Evolutionary conservation across 2,797 vertebrate genomes (phyloP).

Genomic region (Sitta carolinensis): DNA sequence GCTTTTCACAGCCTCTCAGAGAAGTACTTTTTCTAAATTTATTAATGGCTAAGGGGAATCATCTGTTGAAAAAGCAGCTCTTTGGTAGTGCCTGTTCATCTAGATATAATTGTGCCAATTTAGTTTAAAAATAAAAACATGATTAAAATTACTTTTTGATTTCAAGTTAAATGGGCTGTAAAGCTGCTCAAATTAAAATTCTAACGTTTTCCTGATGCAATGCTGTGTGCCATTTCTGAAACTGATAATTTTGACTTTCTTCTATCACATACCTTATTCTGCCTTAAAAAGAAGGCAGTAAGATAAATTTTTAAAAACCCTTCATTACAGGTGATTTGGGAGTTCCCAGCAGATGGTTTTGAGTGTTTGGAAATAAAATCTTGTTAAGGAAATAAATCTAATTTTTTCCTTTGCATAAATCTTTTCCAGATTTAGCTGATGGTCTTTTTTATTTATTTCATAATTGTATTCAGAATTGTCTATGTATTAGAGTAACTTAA

Average conservation of each 20-base stretch:
- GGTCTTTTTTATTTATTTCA: slow-evolving; percentile 10
- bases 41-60: slow-evolving; percentile 35
- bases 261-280: slow-evolving; percentile 23
- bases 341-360: neutral
- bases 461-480: neutral
- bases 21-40: slow-evolving; percentile 9
- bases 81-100: slow-evolving; percentile 49
- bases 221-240: slow-evolving; percentile 36
- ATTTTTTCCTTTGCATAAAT: slow-evolving; percentile 30
- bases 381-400: slow-evolving; percentile 34
- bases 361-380: neutral
- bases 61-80: slow-evolving; percentile 31
- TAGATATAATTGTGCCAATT: slow-evolving; percentile 55
- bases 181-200: slow-evolving; percentile 62
- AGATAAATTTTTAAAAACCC: neutral
- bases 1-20: neutral
- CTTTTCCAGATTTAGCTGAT: neutral
- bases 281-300: neutral
- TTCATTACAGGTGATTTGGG: slow-evolving; percentile 44
- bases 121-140: slow-evolving; percentile 66
- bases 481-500: neutral
- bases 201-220: slow-evolving; percentile 6
- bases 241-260: slow-evolving; percentile 3
- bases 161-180: slow-evolving; percentile 62
- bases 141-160: slow-evolving; percentile 66